Percentiles rank a stretch among this genome's conserved stretches.
These are phyloP conservation scores for Philonicus albiceps DNA, from an alignment of 2,888 invertebrate species.

Conservation along the genomic window DNA sequence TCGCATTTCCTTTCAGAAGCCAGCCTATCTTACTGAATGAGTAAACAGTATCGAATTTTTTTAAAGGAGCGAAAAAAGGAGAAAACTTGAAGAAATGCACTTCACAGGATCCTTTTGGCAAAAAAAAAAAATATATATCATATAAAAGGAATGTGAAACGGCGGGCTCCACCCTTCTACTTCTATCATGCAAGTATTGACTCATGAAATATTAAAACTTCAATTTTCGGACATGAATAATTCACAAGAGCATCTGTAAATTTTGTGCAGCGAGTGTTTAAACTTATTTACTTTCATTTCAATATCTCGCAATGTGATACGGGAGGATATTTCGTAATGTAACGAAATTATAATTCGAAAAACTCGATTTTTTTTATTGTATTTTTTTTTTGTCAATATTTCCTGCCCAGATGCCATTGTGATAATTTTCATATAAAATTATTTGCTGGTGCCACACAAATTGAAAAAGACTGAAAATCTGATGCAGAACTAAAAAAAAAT, in stretches of 20 bases:
- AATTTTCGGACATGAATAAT: conserved; percentile 37
- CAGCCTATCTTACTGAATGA: not conserved
- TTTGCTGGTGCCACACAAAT: not conserved
- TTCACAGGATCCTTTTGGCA: not conserved
- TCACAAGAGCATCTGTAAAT: conserved; percentile 25
- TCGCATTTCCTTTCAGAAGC: not conserved
- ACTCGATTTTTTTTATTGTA: not conserved
- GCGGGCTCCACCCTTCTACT: not conserved
- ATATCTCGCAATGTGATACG: not conserved
- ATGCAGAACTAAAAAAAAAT: not conserved
- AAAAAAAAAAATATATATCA: too few relatives aligned
- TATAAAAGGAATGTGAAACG: not conserved
- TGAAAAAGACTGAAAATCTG: not conserved
- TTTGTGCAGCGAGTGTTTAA: conserved; percentile 19
- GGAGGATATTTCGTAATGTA: conserved; percentile 3
- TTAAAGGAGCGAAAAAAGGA: too few relatives aligned
- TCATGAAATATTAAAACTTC: conserved; percentile 41
- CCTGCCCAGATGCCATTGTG: not conserved
- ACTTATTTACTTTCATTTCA: conserved; percentile 37
- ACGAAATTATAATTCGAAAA: conserved; percentile 14
- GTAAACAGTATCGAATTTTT: not conserved
- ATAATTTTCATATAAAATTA: not conserved
- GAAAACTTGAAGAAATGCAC: not conserved
- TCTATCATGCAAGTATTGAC: conserved; percentile 30
- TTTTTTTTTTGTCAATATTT: not conserved